Percentiles rank a stretch among this genome's conserved stretches.
phyloP scores from a whole-genome alignment of 1,140 invertebrate genomes.

The Bombus confusus region DNA sequence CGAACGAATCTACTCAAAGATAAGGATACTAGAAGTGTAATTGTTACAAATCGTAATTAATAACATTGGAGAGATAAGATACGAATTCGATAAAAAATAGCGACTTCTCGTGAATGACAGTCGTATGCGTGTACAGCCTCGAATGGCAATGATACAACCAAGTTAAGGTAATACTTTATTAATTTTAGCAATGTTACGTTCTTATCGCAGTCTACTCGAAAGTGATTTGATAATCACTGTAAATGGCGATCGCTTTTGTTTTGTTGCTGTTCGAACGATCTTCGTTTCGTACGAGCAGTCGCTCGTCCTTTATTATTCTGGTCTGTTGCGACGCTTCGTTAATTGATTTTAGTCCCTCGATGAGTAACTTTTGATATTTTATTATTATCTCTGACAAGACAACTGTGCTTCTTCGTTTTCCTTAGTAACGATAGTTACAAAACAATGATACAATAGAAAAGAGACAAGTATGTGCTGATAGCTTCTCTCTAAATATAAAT shows the following conservation, averaged over 20 bases:
- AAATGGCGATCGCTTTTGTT: slow-evolving; percentile 20
- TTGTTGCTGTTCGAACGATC: slow-evolving; percentile 24
- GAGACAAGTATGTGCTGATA: too few species aligned
- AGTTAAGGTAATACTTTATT: slow-evolving; percentile 57
- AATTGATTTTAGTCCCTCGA: neutral
- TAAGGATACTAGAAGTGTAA: slow-evolving; percentile 16
- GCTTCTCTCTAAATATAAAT: too few species aligned
- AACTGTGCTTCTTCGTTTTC: neutral
- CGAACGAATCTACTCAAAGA: neutral
- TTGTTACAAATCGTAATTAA: slow-evolving; percentile 56
- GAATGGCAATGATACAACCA: neutral
- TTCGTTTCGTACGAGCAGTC: neutral
- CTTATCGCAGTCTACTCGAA: slow-evolving; percentile 48
- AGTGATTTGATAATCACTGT: slow-evolving; percentile 45
- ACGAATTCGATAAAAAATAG: slow-evolving; percentile 33
- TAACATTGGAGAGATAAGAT: slow-evolving; percentile 46
- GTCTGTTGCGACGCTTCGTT: too few species aligned
- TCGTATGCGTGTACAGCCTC: slow-evolving; percentile 1
- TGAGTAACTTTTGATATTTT: neutral
- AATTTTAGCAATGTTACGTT: slow-evolving; percentile 26
- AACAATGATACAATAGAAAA: too few species aligned
- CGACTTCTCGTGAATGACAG: slow-evolving; percentile 19
- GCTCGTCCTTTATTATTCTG: neutral
- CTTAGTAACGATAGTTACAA: neutral
- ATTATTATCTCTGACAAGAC: neutral